Percentiles rank a stretch among this genome's conserved stretches.
Evolutionary conservation across 2,113 vertebrate genomes (phyloP).

Genomic region (Manacus vitellinus): DNA sequence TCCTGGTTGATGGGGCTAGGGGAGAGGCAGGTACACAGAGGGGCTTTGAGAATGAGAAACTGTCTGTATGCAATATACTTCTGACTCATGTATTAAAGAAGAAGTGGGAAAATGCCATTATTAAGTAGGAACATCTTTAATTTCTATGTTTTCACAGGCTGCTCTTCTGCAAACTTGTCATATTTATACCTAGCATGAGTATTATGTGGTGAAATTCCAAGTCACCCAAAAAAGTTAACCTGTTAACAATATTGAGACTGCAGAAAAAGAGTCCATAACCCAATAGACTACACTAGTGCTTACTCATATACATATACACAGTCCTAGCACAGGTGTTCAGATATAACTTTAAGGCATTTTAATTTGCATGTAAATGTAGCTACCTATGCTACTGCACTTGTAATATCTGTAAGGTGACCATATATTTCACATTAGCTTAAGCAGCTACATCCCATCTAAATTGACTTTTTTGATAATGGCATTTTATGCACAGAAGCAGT

Average conservation of each 20-base stretch:
- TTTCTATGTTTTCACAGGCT: neutral
- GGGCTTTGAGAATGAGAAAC: neutral
- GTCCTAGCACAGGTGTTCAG: neutral
- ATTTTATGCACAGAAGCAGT: neutral
- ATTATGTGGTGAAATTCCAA: neutral
- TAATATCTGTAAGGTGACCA: neutral
- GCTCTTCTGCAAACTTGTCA: neutral
- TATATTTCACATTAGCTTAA: neutral
- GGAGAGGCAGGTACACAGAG: neutral
- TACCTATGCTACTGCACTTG: neutral
- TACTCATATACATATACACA: neutral
- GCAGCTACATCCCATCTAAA: neutral
- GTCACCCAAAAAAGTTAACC: neutral
- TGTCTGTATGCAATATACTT: neutral
- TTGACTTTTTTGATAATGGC: neutral
- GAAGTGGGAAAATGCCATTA: neutral
- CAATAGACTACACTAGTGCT: neutral
- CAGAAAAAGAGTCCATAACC: neutral
- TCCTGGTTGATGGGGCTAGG: neutral
- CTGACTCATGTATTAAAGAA: neutral
- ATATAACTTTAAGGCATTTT: neutral
- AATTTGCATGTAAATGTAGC: neutral
- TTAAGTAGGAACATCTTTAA: neutral
- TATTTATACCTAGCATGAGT: neutral
- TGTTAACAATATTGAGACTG: neutral